These are phyloP conservation scores for Anguilla anguilla DNA, from an alignment of 2,797 vertebrate species.

Conservation along the genomic window DNA sequence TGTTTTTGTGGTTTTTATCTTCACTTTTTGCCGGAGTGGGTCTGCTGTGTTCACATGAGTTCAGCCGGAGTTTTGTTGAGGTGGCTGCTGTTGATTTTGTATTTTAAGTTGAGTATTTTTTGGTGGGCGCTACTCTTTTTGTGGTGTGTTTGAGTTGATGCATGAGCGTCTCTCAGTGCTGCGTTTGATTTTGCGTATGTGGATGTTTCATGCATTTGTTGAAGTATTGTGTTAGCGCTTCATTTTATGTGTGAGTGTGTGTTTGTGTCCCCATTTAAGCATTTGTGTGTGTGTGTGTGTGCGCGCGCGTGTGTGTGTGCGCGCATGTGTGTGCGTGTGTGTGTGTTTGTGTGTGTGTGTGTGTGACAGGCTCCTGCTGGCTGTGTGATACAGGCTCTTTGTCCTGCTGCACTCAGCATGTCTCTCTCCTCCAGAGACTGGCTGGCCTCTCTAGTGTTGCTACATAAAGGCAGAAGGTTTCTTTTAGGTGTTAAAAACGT, in stretches of 20 bases:
- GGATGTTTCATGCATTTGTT: background rate
- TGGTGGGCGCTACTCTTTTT: slow-evolving; percentile 21
- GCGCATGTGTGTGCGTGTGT: background rate
- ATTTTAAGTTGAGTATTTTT: slow-evolving; percentile 4
- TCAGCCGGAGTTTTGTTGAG: slow-evolving; percentile 51
- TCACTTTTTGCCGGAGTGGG: slow-evolving; percentile 53
- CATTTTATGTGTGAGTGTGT: slow-evolving; percentile 45
- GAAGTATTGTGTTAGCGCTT: slow-evolving; percentile 32
- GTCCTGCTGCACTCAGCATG: slow-evolving; percentile 80
- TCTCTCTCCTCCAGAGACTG: slow-evolving; percentile 78
- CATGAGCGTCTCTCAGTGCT: background rate
- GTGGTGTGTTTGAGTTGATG: slow-evolving; percentile 26
- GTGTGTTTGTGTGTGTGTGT: slow-evolving; percentile 46
- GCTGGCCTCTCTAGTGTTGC: slow-evolving; percentile 75
- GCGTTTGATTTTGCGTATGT: slow-evolving; percentile 19
- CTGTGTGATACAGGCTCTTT: slow-evolving; percentile 75
- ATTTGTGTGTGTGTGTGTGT: background rate
- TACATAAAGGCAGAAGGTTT: slow-evolving; percentile 78
- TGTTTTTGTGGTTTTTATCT: slow-evolving; percentile 53
- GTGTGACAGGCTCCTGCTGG: slow-evolving; percentile 66
- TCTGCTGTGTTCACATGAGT: slow-evolving; percentile 57
- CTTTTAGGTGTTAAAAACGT: slow-evolving; percentile 87
- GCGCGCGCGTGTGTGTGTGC: background rate
- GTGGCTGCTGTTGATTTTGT: slow-evolving; percentile 32
- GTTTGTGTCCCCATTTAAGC: background rate